Evolutionary conservation across 2,888 invertebrate genomes (phyloP).

Genomic region (Xestia rhomboidea): DNA sequence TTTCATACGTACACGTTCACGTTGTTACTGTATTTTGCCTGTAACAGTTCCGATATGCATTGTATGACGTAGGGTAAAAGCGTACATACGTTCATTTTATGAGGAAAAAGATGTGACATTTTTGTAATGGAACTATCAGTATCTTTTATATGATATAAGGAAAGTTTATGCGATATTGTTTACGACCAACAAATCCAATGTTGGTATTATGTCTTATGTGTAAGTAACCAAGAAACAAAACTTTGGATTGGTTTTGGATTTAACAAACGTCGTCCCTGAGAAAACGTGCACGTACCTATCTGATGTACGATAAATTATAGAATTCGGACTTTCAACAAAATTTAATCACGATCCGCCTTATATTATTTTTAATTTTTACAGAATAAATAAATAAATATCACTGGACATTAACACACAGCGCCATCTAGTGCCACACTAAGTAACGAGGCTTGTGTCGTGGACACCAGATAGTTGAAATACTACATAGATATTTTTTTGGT

Average conservation of each 20-base stretch:
- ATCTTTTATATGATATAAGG: slow-evolving; percentile 31
- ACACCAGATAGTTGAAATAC: too few species aligned
- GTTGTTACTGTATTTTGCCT: not conserved
- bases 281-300: not conserved
- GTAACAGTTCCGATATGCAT: not conserved
- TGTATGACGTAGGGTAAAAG: slow-evolving; percentile 7
- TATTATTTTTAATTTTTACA: too few species aligned
- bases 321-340: not conserved
- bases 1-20: slow-evolving; percentile 1
- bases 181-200: slow-evolving; percentile 12
- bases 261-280: not conserved
- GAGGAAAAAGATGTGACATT: slow-evolving; percentile 35
- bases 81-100: slow-evolving; percentile 7
- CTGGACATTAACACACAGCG: too few species aligned
- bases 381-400: too few species aligned
- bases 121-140: slow-evolving; percentile 36
- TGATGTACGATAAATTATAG: not conserved
- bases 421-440: too few species aligned
- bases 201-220: slow-evolving; percentile 2
- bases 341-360: not conserved
- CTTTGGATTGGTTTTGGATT: not conserved
- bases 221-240: not conserved
- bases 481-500: too few species aligned
- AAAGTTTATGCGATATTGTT: slow-evolving; percentile 13
- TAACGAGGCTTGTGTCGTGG: too few species aligned